These are phyloP conservation scores for Falcaria lacertinaria DNA, from an alignment of 2,888 invertebrate species.

Conservation along the genomic window DNA sequence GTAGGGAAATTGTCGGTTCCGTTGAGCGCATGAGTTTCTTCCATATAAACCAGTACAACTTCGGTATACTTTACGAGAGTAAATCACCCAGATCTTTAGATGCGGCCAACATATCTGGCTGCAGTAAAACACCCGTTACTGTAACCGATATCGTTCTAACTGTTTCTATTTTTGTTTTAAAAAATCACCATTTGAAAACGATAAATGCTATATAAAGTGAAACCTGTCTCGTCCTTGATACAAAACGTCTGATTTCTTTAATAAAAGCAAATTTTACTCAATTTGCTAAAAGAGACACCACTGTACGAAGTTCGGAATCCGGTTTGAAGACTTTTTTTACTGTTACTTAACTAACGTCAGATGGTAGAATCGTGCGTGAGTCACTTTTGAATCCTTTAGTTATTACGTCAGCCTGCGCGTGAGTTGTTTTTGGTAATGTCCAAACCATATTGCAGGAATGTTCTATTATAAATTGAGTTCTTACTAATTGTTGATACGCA, in stretches of 20 bases:
- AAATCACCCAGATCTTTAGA: not conserved
- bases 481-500: not conserved
- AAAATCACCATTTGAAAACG: not conserved
- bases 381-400: constrained; percentile 59
- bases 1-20: not conserved
- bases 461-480: constrained; percentile 17
- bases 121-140: not conserved
- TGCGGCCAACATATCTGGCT: not conserved
- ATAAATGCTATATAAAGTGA: not conserved
- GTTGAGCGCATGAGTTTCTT: not conserved
- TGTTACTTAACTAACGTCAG: constrained; percentile 26
- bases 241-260: constrained; percentile 1
- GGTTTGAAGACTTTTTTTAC: constrained; percentile 19
- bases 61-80: not conserved
- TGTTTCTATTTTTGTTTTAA: not conserved
- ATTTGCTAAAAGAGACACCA: constrained; percentile 4
- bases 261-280: constrained; percentile 1
- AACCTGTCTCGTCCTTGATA: not conserved
- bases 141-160: not conserved
- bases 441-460: constrained; percentile 12
- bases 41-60: not conserved
- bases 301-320: constrained; percentile 10
- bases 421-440: constrained; percentile 28
- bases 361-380: constrained; percentile 43
- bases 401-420: constrained; percentile 56